Evolutionary conservation across 2,888 invertebrate genomes (phyloP), one percentile per base, ranked within the genome.

Genomic region (Ophion costatus): DNA sequence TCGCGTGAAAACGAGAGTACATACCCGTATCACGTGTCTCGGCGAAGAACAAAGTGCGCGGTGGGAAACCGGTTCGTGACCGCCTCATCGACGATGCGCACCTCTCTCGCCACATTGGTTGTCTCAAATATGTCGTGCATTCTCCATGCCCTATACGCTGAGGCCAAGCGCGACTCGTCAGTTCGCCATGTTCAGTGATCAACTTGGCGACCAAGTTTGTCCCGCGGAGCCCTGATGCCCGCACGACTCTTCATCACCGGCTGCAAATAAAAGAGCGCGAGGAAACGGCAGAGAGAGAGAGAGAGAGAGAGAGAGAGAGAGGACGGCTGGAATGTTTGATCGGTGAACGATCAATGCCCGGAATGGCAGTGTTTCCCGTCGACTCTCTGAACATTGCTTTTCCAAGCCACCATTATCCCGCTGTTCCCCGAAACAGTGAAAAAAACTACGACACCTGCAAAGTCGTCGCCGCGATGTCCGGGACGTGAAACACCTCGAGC

Each of bases 41-140:
- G 20, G 33, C 5, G 51, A 67, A 22, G 77, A 73, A 77, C 73
- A 56, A 63, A 51, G 66, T 77, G 77, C 57, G 70, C 57, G 70
- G 56, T 20, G 59, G 17, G 14, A 81, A 82, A 82, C 82, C 77
- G 82, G 82, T 82, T 77, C 77, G 71, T 64, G 77, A 77, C 56
- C 29, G 70, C 57, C 63, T 77, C 61, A 66, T 63, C 69, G 66
- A 45, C 74, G 61, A 24, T 14, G 64, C 57, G 67, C 59, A 74
- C 74, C 80, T 82, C 80, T 82, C 59, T 75, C 59, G 33, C 57
- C 61, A 22, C 45, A 45, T 33, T 20, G 59, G 14, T 73, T 17
- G 22, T 6, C 14, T 22, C 20, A 2, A 42, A 14, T 42, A 24
- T 42, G 63, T 74, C 45, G 63, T 29, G 22, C 51, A 14, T n/a